phyloP scores from a whole-genome alignment of 64 coral and sea anemone species.

The Dendrophyllia cribrosa region DNA sequence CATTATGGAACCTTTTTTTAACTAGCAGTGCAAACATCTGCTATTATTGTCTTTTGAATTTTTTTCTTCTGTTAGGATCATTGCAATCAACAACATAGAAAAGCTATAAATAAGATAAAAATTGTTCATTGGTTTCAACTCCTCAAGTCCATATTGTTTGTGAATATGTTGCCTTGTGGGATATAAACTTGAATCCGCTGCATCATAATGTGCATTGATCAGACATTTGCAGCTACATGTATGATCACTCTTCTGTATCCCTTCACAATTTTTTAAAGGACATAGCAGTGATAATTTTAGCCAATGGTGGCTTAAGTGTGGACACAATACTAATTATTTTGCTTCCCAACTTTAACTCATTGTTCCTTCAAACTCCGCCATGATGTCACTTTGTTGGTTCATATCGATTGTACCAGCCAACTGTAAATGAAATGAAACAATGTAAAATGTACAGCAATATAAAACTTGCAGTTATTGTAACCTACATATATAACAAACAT shows the following conservation, averaged over 20 bases:
- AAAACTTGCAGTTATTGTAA: too few species aligned
- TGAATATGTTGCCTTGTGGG: background rate
- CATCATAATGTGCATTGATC: background rate
- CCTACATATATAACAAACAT: too few species aligned
- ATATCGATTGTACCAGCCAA: conserved; percentile 92
- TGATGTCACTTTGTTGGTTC: conserved; percentile 95
- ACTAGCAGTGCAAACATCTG: background rate
- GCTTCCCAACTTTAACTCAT: background rate
- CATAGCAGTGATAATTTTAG: background rate
- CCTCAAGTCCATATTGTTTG: background rate
- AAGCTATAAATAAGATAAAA: conserved; percentile 83
- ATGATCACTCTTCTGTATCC: background rate
- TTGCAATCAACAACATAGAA: conserved; percentile 42
- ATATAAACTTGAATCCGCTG: background rate
- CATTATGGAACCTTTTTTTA: background rate
- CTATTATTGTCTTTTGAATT: background rate
- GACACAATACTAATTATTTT: background rate
- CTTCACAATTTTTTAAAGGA: background rate
- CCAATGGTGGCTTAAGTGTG: background rate
- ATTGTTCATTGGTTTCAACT: background rate
- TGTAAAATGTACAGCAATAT: too few species aligned
- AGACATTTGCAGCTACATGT: background rate
- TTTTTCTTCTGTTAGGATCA: conserved; percentile 10
- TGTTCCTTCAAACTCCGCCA: conserved; percentile 91
- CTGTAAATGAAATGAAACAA: conserved; percentile 33